A percentile compares a stretch with the other conserved stretches of the same genome.
phyloP scores from a whole-genome alignment of 2,797 vertebrate genomes.

The Esox lucius region DNA sequence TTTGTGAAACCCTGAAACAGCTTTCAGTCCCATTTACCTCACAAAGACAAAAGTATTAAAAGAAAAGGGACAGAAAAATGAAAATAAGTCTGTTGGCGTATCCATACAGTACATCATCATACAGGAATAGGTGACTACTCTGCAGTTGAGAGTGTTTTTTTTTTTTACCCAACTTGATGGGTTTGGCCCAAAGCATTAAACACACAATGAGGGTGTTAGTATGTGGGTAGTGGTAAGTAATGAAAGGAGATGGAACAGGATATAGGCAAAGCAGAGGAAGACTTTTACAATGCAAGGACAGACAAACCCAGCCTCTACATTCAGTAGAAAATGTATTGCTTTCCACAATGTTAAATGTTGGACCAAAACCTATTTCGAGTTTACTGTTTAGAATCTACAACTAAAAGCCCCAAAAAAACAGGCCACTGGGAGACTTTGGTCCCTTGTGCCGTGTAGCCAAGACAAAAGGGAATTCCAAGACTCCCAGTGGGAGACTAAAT shows the following conservation, averaged over 20 bases:
- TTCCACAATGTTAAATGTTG: neutral
- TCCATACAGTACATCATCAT: constrained; percentile 24
- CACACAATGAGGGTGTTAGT: constrained; percentile 65
- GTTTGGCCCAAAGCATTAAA: constrained; percentile 53
- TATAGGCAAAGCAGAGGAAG: constrained; percentile 36
- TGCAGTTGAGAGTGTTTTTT: neutral
- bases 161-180: constrained; percentile 45
- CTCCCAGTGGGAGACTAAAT: constrained; percentile 44
- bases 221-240: constrained; percentile 61
- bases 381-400: constrained; percentile 52
- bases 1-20: neutral
- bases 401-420: constrained; percentile 15
- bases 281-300: constrained; percentile 51
- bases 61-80: constrained; percentile 46
- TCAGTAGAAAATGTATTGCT: constrained; percentile 9
- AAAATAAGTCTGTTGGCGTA: constrained; percentile 41
- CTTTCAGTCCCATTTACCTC: neutral
- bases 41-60: constrained; percentile 37
- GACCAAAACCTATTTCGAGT: constrained; percentile 49
- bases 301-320: constrained; percentile 26
- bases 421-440: constrained; percentile 38
- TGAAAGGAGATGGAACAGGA: constrained; percentile 50
- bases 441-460: constrained; percentile 57
- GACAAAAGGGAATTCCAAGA: constrained; percentile 47
- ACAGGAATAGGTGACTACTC: neutral